A percentile compares a stretch with the other conserved stretches of the same genome.
These are phyloP conservation scores for Musca vetustissima DNA, from an alignment of 1,140 invertebrate species.

Conservation along the genomic window DNA sequence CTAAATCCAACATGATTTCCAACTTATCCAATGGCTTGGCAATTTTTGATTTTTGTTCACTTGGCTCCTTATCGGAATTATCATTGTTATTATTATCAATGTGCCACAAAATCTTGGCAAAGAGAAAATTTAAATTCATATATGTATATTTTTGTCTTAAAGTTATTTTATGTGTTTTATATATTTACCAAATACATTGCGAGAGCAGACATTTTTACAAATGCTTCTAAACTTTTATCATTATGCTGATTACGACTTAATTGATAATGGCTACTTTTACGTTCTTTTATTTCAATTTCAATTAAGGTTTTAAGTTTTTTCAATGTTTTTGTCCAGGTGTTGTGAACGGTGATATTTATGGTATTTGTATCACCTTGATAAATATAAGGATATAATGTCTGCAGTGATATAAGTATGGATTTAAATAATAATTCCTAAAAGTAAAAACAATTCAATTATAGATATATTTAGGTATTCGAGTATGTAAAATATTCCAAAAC, in stretches of 20 bases:
- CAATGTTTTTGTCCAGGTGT: slow-evolving; percentile 40
- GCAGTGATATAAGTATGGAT: slow-evolving; percentile 34
- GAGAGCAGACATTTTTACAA: slow-evolving; percentile 42
- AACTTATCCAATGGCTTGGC: slow-evolving; percentile 31
- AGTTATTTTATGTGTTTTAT: background rate
- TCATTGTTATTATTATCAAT: background rate
- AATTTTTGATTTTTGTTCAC: slow-evolving; percentile 35
- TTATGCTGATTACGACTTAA: slow-evolving; percentile 24
- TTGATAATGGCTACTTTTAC: slow-evolving; percentile 28
- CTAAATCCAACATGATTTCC: slow-evolving; percentile 35
- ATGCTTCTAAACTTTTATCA: slow-evolving; percentile 34
- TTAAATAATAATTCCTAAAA: slow-evolving; percentile 40
- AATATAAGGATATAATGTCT: slow-evolving; percentile 39
- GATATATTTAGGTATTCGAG: too few relatives aligned
- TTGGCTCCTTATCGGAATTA: background rate
- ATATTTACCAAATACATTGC: slow-evolving; percentile 42
- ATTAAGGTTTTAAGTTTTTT: slow-evolving; percentile 39
- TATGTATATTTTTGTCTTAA: too few relatives aligned
- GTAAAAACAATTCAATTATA: slow-evolving; percentile 16
- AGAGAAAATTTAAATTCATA: background rate
- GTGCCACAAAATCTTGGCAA: slow-evolving; percentile 25
- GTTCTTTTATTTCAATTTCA: slow-evolving; percentile 39
- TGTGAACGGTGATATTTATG: slow-evolving; percentile 33
- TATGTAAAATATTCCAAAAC: slow-evolving; percentile 18
- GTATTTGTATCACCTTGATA: slow-evolving; percentile 34